A percentile compares a stretch with the other conserved stretches of the same genome.
Evolutionary conservation across 2,888 invertebrate genomes (phyloP).

Genomic region (Eupithecia abbreviata): DNA sequence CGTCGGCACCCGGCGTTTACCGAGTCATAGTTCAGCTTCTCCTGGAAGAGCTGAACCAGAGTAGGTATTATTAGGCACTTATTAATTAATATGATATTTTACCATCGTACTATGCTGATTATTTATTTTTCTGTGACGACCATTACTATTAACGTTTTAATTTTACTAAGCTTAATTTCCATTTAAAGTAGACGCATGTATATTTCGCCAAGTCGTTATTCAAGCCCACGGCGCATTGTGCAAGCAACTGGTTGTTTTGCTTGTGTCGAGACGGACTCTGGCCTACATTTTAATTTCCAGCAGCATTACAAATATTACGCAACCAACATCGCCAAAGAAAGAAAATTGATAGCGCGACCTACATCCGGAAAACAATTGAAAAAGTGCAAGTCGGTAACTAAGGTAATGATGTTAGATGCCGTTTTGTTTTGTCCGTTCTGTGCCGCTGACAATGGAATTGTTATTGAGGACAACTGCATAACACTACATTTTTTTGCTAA

Average conservation of each 20-base stretch:
- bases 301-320: constrained; percentile 49
- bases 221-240: constrained; percentile 53
- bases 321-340: constrained; percentile 42
- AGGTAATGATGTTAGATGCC: constrained; percentile 13
- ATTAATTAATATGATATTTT: background rate
- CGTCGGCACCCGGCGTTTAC: too few relatives aligned
- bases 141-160: background rate
- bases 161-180: background rate
- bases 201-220: constrained; percentile 43
- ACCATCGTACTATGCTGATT: background rate
- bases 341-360: constrained; percentile 36
- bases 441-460: constrained; percentile 18
- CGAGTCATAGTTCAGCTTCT: too few relatives aligned
- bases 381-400: constrained; percentile 30
- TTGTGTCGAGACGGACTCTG: constrained; percentile 51
- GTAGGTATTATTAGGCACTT: background rate
- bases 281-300: constrained; percentile 55
- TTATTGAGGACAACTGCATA: constrained; percentile 26
- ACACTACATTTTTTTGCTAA: constrained; percentile 1
- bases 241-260: constrained; percentile 58
- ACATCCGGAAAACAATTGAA: constrained; percentile 43
- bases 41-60: too few relatives aligned
- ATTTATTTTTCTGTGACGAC: background rate
- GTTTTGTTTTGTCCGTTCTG: constrained; percentile 16
- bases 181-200: constrained; percentile 6